These are phyloP conservation scores for Heterohyrax brucei DNA, from an alignment of 2,797 vertebrate genomes.

Conservation along the genomic window DNA sequence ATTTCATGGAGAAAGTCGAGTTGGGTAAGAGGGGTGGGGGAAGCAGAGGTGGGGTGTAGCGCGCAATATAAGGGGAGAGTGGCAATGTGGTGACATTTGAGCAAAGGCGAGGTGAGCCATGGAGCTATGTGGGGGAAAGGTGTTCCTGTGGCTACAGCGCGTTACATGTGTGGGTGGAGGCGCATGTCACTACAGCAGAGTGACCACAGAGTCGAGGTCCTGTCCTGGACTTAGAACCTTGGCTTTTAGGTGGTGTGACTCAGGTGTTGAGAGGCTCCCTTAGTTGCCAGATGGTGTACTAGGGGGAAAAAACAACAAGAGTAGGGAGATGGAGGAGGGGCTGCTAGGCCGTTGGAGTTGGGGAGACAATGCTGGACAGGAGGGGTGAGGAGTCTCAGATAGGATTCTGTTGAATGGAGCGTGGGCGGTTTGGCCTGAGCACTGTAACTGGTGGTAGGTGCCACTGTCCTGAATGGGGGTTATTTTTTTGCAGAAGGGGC, in stretches of 20 bases:
- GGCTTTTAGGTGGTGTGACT: constrained; percentile 38
- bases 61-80: not conserved
- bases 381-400: not conserved
- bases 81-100: not conserved
- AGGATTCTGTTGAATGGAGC: not conserved
- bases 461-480: not conserved
- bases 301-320: not conserved
- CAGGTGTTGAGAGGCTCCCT: constrained; percentile 8
- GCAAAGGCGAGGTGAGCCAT: not conserved
- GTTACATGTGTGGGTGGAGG: not conserved
- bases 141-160: not conserved
- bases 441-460: not conserved
- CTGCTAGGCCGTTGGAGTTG: not conserved
- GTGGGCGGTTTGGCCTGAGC: not conserved
- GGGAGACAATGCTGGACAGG: not conserved
- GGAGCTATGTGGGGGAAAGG: not conserved
- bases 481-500: not conserved
- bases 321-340: too few relatives aligned
- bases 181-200: not conserved
- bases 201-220: not conserved
- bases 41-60: not conserved
- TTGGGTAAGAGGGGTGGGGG: not conserved
- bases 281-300: not conserved
- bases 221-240: constrained; percentile 32
- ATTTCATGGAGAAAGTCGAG: not conserved